phyloP scores from a whole-genome alignment of 2,113 vertebrate genomes.

The Barbus barbus region DNA sequence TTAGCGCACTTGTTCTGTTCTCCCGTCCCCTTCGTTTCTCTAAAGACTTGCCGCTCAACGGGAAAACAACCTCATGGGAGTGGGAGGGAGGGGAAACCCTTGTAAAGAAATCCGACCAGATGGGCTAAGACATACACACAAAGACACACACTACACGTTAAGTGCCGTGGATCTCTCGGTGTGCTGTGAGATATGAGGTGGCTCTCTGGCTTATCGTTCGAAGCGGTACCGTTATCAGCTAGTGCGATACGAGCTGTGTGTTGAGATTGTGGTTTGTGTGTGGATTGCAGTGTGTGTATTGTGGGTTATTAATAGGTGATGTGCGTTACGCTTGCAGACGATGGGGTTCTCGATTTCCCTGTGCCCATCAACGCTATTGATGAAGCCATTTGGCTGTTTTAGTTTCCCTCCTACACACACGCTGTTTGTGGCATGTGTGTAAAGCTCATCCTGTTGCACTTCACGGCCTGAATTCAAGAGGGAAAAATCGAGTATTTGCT shows the following conservation, averaged over 20 bases:
- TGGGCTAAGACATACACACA: slow-evolving; percentile 18
- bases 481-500: neutral
- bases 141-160: neutral
- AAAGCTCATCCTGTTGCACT: slow-evolving; percentile 9
- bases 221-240: neutral
- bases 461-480: slow-evolving; percentile 12
- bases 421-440: slow-evolving; percentile 11
- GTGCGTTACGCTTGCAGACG: neutral
- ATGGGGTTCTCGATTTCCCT: slow-evolving; percentile 8
- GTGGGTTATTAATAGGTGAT: slow-evolving; percentile 16
- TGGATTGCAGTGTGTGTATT: slow-evolving; percentile 6
- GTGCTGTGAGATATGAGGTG: slow-evolving; percentile 19
- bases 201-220: slow-evolving; percentile 1
- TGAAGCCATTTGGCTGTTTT: slow-evolving; percentile 32
- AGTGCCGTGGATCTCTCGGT: slow-evolving; percentile 1
- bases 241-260: neutral
- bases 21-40: slow-evolving; percentile 16
- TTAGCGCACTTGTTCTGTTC: slow-evolving; percentile 24
- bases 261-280: slow-evolving; percentile 8
- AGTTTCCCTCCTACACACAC: slow-evolving; percentile 9
- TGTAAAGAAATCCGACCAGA: slow-evolving; percentile 30
- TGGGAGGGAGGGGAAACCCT: slow-evolving; percentile 26
- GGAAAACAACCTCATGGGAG: slow-evolving; percentile 13
- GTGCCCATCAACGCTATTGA: slow-evolving; percentile 25
- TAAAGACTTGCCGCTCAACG: slow-evolving; percentile 14